Base-by-base conservation (phyloP, 2,113 vertebrate genomes). In the Xyliphius kryptos region DNA sequence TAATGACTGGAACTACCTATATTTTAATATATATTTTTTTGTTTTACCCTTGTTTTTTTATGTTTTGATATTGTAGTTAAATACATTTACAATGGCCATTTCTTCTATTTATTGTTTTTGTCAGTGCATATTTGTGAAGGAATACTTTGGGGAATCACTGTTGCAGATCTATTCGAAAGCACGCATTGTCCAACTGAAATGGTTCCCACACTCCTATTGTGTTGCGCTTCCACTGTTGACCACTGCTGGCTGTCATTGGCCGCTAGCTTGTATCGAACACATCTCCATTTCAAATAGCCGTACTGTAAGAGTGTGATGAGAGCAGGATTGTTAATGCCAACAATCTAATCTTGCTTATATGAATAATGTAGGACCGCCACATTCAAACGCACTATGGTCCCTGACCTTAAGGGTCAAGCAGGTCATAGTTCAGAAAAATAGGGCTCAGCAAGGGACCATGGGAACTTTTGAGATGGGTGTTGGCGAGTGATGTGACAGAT, bases 191-290 rank as follows among this genome's bases (percentile, higher is more conserved):
- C 71, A 36, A 13, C 38, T 82, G 81, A 86, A 85, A 82, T 46
- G 79, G 83, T 86, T 85, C 80, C 81, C 83, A 82, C 83, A 83
- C 76, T 83, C 81, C 75, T 75, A 82, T 66, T 73, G 61, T 66
- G 56, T 51, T 10, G 14, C 11, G 37, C 16, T 47, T 56, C 56
- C 63, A 68, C 61, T 55, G 21, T 21, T 52, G 15, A 6, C 55
- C n/a, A 32, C 2, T 41, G 38, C 8, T 62, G 21, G 46, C 6
- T 12, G 67, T 71, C 38, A 68, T 17, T n/a, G 16, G 19, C 49
- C 36, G 20, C 21, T 49, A 3, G 53, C 46, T 51, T 53, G 55
- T 41, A 21, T 48, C 64, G 19, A 11, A 44, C 1, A 32, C 26
- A 38, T 61, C 49, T 51, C 37, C 26, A 52, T 56, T 64, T 65